A percentile compares a stretch with the other conserved stretches of the same genome.
Conservation (phyloP, 2,113 vertebrate species). For the Protomyctophum bolini region DNA sequence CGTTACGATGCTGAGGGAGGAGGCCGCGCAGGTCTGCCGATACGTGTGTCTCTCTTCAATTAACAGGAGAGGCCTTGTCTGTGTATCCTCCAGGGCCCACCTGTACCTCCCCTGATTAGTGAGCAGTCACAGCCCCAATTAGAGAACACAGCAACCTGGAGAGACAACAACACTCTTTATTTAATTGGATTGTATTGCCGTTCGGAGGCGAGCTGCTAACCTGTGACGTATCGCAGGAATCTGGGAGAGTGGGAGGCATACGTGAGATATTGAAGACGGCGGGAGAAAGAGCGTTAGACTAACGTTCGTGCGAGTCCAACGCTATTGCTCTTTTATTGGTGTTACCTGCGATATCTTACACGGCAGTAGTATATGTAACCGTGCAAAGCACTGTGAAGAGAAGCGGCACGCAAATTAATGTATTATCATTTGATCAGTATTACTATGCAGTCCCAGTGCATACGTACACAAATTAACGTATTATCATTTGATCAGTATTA, state of each 20-base stretch:
- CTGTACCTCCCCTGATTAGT: constrained; percentile 76
- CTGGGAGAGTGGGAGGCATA: constrained; percentile 47
- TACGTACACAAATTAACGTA: no score
- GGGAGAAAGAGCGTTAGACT: no score
- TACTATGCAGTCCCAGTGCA: no score
- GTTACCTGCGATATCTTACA: no score
- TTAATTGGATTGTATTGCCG: constrained; percentile 80
- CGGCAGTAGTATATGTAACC: no score
- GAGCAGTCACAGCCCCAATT: constrained; percentile 81
- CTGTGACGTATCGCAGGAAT: constrained; percentile 60
- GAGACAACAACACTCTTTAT: constrained; percentile 74
- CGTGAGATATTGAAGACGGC: constrained; percentile 70
- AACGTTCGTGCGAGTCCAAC: no score
- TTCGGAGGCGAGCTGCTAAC: constrained; percentile 55
- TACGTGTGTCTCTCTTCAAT: constrained; percentile 67
- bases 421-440: no score
- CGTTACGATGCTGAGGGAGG: constrained; percentile 18
- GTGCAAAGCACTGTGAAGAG: no score
- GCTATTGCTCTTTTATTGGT: no score
- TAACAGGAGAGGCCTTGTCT: constrained; percentile 71
- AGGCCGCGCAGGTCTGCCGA: constrained; percentile 50
- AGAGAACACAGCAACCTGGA: constrained; percentile 75
- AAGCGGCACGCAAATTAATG: no score
- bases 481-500: no score
- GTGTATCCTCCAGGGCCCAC: constrained; percentile 70